These are phyloP conservation scores for Hypselothyrea guttata DNA, from an alignment of 2,888 invertebrate species.

Conservation along the genomic window DNA sequence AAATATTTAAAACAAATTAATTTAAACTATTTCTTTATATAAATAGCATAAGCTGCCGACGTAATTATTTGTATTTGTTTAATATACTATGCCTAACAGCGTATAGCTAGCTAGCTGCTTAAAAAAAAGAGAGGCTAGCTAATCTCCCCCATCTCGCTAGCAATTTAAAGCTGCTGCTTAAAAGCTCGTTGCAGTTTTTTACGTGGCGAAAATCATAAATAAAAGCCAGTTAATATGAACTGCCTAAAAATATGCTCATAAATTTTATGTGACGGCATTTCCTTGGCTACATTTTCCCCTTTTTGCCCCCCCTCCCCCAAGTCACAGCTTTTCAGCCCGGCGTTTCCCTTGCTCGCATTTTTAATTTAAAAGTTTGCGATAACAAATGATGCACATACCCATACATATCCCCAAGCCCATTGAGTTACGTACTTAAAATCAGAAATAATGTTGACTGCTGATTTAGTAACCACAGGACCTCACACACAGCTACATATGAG, in stretches of 20 bases:
- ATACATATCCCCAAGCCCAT: conserved; percentile 23
- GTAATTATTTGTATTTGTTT: too few species aligned
- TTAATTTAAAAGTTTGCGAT: conserved; percentile 79
- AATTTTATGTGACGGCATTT: conserved; percentile 48
- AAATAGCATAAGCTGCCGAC: too few species aligned
- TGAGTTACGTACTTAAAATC: conserved; percentile 60
- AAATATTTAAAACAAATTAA: too few species aligned
- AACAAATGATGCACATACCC: conserved; percentile 75
- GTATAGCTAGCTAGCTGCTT: background rate
- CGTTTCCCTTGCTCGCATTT: conserved; percentile 40
- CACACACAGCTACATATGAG: conserved; percentile 13
- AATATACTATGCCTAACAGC: too few species aligned
- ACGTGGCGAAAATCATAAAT: conserved; percentile 64
- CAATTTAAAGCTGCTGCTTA: background rate
- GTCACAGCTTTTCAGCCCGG: conserved; percentile 14
- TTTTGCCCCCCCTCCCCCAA: background rate
- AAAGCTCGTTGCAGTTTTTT: conserved; percentile 44
- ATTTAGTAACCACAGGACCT: conserved; percentile 62
- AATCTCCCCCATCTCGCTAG: background rate
- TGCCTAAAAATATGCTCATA: conserved; percentile 62
- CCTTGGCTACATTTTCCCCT: conserved; percentile 11
- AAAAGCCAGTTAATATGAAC: conserved; percentile 53
- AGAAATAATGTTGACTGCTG: conserved; percentile 73
- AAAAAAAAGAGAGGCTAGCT: too few species aligned
- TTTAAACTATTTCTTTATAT: too few species aligned